These are phyloP conservation scores for Avahi laniger DNA, from an alignment of 2,797 vertebrate species.

Conservation along the genomic window DNA sequence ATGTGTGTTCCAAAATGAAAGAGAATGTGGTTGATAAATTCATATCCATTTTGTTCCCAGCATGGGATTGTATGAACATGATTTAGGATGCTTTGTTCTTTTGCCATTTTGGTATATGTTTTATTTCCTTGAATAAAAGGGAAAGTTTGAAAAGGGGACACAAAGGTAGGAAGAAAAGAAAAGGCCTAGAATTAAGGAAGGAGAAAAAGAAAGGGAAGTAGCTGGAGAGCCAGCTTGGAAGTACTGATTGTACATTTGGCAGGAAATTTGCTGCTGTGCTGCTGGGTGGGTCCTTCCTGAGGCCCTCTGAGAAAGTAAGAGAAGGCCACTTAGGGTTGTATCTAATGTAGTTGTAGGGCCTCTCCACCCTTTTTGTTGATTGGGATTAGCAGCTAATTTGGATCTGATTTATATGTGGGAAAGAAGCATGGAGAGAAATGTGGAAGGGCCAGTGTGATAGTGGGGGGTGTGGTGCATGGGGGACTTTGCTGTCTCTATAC, in stretches of 20 bases:
- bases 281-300: not conserved
- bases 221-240: not conserved
- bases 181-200: not conserved
- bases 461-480: accelerated
- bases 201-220: not conserved
- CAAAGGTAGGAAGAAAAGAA: not conserved
- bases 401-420: not conserved
- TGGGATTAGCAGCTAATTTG: not conserved
- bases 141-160: not conserved
- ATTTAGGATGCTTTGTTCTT: not conserved
- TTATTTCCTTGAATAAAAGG: not conserved
- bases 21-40: not conserved
- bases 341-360: not conserved
- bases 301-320: not conserved
- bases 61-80: not conserved
- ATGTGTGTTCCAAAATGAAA: not conserved
- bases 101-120: not conserved
- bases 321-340: not conserved
- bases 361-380: not conserved
- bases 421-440: not conserved
- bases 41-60: not conserved
- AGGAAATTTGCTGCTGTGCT: too few relatives aligned
- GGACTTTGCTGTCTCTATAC: not conserved
- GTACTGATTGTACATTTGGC: not conserved
- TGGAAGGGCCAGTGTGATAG: accelerated